phyloP scores from a whole-genome alignment of 2,113 vertebrate genomes.

The Falcunculus frontatus region DNA sequence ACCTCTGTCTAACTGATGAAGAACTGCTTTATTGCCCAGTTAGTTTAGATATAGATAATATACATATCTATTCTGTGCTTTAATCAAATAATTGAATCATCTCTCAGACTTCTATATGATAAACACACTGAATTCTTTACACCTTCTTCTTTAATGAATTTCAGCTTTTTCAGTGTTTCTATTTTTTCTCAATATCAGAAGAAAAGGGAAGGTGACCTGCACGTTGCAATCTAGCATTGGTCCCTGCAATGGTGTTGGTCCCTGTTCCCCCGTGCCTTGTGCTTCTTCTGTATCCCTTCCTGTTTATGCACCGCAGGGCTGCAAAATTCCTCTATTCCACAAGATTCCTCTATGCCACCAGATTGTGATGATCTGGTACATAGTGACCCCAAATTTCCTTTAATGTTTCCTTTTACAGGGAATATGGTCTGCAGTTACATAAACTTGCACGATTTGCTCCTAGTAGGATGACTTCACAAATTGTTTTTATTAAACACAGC shows the following conservation, averaged over 20 bases:
- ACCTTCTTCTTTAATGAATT: background rate
- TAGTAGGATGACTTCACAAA: background rate
- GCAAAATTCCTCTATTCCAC: background rate
- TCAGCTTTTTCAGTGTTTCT: background rate
- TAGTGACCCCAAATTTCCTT: background rate
- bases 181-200: background rate
- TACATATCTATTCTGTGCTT: background rate
- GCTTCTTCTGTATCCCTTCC: background rate
- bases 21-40: slow-evolving; percentile 2
- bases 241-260: background rate
- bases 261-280: background rate
- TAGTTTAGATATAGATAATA: background rate
- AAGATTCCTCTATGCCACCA: background rate
- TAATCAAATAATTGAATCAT: slow-evolving; percentile 38
- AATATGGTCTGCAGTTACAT: background rate
- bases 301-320: background rate
- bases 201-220: background rate
- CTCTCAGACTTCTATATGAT: background rate
- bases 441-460: background rate
- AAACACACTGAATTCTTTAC: background rate
- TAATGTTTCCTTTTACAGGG: background rate
- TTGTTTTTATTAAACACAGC: background rate
- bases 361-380: background rate
- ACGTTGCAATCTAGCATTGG: background rate
- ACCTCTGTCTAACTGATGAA: background rate